phyloP scores from a whole-genome alignment of 2,113 vertebrate species.

The Clarias macrocephalus region DNA sequence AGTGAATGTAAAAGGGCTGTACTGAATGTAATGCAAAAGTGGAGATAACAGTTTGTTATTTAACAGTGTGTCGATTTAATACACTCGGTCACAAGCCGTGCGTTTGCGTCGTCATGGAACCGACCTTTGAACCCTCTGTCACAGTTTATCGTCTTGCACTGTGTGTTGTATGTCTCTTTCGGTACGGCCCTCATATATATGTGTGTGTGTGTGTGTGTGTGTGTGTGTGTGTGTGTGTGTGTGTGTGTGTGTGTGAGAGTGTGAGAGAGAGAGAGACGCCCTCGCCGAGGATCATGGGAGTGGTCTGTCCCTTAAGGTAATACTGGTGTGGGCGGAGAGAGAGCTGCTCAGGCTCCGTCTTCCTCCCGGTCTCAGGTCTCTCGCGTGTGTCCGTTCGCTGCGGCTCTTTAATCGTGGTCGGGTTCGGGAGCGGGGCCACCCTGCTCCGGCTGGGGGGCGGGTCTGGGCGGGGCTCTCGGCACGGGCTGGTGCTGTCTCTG shows the following conservation, averaged over 20 bases:
- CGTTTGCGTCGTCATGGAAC: too few species aligned
- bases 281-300: neutral
- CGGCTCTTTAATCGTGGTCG: slow-evolving; percentile 52
- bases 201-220: too few species aligned
- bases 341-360: neutral
- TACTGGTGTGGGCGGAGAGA: slow-evolving; percentile 5
- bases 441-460: slow-evolving; percentile 51
- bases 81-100: too few species aligned
- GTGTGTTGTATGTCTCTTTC: too few species aligned
- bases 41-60: too few species aligned
- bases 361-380: slow-evolving; percentile 42
- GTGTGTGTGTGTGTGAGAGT: neutral
- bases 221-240: neutral
- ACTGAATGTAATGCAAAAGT: too few species aligned
- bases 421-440: slow-evolving; percentile 57
- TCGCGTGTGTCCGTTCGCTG: slow-evolving; percentile 25
- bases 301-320: slow-evolving; percentile 21
- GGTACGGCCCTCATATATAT: neutral
- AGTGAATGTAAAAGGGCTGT: neutral
- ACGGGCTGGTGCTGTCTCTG: slow-evolving; percentile 92
- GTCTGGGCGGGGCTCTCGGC: slow-evolving; percentile 61
- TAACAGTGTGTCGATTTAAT: too few species aligned
- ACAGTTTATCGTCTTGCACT: too few species aligned
- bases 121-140: too few species aligned
- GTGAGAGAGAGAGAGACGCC: neutral